phyloP scores from a whole-genome alignment of 2,888 invertebrate genomes.

The Amphiduros pacificus region DNA sequence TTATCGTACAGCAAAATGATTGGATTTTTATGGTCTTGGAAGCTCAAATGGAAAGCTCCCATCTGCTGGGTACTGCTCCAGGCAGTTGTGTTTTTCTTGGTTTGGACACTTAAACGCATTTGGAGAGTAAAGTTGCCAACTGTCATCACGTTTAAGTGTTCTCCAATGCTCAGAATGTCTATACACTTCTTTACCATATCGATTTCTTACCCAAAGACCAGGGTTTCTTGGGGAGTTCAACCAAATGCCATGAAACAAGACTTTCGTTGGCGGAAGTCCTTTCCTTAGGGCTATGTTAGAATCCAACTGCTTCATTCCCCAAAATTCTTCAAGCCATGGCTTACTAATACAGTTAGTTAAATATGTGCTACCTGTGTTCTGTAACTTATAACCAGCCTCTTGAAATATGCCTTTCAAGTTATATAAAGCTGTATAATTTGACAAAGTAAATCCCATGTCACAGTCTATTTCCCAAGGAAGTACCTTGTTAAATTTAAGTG shows the following conservation, averaged over 20 bases:
- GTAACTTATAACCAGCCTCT: slow-evolving; percentile 24
- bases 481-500: slow-evolving; percentile 49
- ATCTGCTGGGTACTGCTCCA: slow-evolving; percentile 46
- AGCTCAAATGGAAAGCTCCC: slow-evolving; percentile 45
- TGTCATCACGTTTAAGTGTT: slow-evolving; percentile 29
- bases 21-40: too few relatives aligned
- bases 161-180: slow-evolving; percentile 49
- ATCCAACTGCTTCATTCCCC: slow-evolving; percentile 43
- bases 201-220: slow-evolving; percentile 44
- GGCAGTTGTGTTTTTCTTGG: slow-evolving; percentile 42
- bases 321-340: slow-evolving; percentile 42
- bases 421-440: slow-evolving; percentile 35
- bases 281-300: slow-evolving; percentile 29
- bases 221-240: slow-evolving; percentile 47
- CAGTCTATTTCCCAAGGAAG: slow-evolving; percentile 55
- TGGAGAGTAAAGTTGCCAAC: slow-evolving; percentile 41
- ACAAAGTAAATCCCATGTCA: slow-evolving; percentile 38
- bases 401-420: slow-evolving; percentile 22
- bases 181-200: slow-evolving; percentile 48
- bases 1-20: too few relatives aligned
- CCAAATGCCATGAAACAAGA: slow-evolving; percentile 44
- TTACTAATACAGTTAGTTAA: too few relatives aligned
- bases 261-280: slow-evolving; percentile 36
- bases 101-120: slow-evolving; percentile 39
- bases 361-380: too few relatives aligned